Conservation (phyloP, 2,113 vertebrate species). For the Colius striatus region DNA sequence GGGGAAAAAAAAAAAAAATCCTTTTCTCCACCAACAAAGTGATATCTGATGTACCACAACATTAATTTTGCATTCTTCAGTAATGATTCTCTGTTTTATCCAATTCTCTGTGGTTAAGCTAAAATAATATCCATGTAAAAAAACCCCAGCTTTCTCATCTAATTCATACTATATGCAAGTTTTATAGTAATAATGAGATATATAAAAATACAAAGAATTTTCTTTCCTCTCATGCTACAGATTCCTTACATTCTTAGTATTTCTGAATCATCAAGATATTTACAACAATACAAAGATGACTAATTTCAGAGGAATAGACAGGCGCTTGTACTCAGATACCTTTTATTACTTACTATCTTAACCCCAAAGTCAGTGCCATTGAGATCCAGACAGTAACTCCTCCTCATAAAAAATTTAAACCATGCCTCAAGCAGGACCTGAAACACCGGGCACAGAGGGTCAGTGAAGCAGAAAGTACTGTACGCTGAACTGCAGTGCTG, state of each 20-base stretch:
- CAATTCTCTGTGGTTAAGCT: neutral
- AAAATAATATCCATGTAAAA: neutral
- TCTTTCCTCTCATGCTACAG: neutral
- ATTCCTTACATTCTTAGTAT: neutral
- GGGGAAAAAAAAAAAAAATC: too few relatives aligned
- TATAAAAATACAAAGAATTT: neutral
- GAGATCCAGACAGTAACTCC: neutral
- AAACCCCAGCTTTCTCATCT: neutral
- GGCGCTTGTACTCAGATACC: neutral
- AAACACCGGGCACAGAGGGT: neutral
- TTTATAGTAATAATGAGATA: neutral
- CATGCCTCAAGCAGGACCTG: neutral
- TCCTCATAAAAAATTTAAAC: slow-evolving; percentile 33
- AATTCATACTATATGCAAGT: neutral
- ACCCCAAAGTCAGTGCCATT: neutral
- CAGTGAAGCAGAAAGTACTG: neutral
- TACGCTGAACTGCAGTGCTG: neutral
- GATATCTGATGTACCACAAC: neutral
- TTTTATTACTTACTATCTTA: neutral
- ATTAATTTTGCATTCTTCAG: neutral
- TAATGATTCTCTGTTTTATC: neutral
- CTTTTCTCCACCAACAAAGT: neutral
- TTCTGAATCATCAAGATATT: neutral
- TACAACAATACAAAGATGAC: neutral
- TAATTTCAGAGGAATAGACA: neutral